These are phyloP conservation scores for Sisyra terminalis DNA, from an alignment of 2,888 invertebrate species.

Conservation along the genomic window DNA sequence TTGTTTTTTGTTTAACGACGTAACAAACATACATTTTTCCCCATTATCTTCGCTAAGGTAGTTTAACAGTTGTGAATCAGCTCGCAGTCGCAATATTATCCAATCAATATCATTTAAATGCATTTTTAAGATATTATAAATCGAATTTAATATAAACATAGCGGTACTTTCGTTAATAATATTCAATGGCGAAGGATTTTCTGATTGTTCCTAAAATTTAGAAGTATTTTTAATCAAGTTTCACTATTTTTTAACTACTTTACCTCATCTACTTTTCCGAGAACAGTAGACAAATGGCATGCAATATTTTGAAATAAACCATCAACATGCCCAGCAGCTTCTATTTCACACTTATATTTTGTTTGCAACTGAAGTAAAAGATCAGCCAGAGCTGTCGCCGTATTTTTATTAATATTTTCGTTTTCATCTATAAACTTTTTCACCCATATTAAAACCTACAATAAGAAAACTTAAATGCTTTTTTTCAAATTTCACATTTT, in stretches of 20 bases:
- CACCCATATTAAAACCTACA: constrained; percentile 26
- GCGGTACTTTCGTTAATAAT: constrained; percentile 24
- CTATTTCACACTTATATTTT: constrained; percentile 23
- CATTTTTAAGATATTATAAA: constrained; percentile 25
- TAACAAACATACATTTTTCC: constrained; percentile 20
- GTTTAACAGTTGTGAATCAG: constrained; percentile 22
- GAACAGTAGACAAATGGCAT: constrained; percentile 24
- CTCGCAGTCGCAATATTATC: constrained; percentile 23
- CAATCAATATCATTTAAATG: constrained; percentile 27
- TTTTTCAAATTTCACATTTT: no score
- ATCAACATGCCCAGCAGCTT: neutral
- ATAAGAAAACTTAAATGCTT: constrained; percentile 8
- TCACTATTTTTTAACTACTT: constrained; percentile 11
- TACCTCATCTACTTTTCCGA: constrained; percentile 29
- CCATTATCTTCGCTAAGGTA: constrained; percentile 19
- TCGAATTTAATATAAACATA: constrained; percentile 20
- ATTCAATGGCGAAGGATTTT: constrained; percentile 18
- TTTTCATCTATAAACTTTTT: constrained; percentile 22
- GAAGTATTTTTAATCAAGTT: constrained; percentile 9
- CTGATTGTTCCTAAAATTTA: constrained; percentile 17
- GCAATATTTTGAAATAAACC: constrained; percentile 27
- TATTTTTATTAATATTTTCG: constrained; percentile 17
- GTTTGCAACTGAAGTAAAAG: constrained; percentile 23
- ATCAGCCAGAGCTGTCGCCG: constrained; percentile 20
- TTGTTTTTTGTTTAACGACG: no score